These are phyloP conservation scores for Heliconius charithonia DNA, from an alignment of 2,888 invertebrate species.

Conservation along the genomic window DNA sequence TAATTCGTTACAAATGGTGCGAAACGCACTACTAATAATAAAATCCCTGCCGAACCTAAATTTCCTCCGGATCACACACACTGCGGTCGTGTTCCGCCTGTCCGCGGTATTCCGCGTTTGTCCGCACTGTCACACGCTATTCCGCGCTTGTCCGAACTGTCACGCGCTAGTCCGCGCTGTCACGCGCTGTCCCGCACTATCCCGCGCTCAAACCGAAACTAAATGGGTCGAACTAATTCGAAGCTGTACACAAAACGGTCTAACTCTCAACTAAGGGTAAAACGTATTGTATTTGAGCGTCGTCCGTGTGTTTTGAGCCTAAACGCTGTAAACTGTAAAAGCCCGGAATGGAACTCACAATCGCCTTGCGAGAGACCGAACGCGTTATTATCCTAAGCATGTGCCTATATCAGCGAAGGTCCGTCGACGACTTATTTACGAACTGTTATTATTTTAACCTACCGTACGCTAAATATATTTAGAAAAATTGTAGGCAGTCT, in stretches of 20 bases:
- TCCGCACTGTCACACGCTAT: constrained; percentile 36
- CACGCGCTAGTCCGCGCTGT: background rate
- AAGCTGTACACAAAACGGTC: constrained; percentile 57
- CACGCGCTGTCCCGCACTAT: constrained; percentile 37
- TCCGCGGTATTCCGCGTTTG: constrained; percentile 24
- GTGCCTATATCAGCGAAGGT: constrained; percentile 26
- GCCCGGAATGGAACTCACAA: constrained; percentile 31
- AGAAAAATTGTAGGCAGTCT: constrained; percentile 69
- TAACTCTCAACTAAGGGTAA: constrained; percentile 51
- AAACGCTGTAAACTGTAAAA: background rate
- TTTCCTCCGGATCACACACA: constrained; percentile 74
- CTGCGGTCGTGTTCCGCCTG: constrained; percentile 51
- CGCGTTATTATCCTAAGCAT: constrained; percentile 30
- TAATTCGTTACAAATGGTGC: constrained; percentile 63
- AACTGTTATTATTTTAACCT: constrained; percentile 60
- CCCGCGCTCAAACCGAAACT: constrained; percentile 55
- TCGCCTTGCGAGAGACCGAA: constrained; percentile 21
- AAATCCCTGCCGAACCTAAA: constrained; percentile 81
- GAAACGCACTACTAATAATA: constrained; percentile 58
- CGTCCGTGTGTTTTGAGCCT: constrained; percentile 28
- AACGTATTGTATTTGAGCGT: constrained; percentile 6
- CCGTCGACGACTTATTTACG: constrained; percentile 42
- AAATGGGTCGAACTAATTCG: constrained; percentile 57
- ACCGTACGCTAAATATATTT: constrained; percentile 71
- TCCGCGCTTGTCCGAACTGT: constrained; percentile 42